These are phyloP conservation scores for Eretmocerus hayati DNA, from an alignment of 2,888 invertebrate species.

Conservation along the genomic window DNA sequence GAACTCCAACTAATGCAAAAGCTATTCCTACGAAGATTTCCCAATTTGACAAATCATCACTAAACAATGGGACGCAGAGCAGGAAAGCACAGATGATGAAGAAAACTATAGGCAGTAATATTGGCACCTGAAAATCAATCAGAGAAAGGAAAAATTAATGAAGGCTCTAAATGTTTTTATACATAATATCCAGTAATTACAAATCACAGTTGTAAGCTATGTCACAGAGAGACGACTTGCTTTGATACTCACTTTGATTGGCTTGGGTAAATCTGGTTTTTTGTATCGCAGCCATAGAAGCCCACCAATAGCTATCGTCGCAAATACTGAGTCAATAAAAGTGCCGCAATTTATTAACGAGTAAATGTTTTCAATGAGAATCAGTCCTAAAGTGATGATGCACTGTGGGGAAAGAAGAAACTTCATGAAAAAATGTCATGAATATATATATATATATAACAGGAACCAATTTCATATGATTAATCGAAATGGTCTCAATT, in stretches of 20 bases:
- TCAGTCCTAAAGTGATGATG: constrained; percentile 69
- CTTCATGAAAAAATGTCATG: too few species aligned
- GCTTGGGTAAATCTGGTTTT: constrained; percentile 67
- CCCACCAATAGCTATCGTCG: constrained; percentile 75
- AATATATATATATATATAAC: too few species aligned
- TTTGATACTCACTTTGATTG: constrained; percentile 61
- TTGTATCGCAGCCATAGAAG: constrained; percentile 77
- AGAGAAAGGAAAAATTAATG: neutral
- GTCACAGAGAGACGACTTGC: constrained; percentile 9
- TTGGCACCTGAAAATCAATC: constrained; percentile 59
- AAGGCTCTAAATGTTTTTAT: too few species aligned
- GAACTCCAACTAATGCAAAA: constrained; percentile 71
- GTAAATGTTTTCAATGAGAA: constrained; percentile 78
- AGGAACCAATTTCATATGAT: too few species aligned
- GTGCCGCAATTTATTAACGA: constrained; percentile 85
- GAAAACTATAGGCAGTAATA: constrained; percentile 75
- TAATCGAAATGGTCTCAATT: too few species aligned
- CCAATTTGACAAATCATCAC: constrained; percentile 68
- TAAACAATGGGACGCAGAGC: constrained; percentile 78
- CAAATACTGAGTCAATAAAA: constrained; percentile 86
- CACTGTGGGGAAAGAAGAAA: constrained; percentile 59
- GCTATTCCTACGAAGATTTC: constrained; percentile 76
- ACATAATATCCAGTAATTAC: too few species aligned
- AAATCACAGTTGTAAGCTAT: too few species aligned
- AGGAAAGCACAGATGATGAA: constrained; percentile 79